Conservation (phyloP, 2,888 invertebrate genomes). For the Agrilus mali region DNA sequence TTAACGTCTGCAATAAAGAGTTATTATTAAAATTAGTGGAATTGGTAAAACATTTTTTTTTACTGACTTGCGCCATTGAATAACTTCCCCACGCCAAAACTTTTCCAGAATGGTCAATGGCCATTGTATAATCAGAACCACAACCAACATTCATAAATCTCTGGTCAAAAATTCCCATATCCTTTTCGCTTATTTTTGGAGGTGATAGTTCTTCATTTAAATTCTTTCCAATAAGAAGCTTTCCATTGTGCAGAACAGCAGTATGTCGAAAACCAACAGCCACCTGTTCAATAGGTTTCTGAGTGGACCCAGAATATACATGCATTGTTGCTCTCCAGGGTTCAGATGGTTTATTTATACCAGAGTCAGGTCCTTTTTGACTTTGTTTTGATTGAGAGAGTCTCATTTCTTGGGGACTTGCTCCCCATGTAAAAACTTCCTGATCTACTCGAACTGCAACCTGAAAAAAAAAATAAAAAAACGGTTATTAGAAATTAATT, state of each 20-base stretch:
- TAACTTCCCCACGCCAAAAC: constrained; percentile 68
- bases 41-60: neutral
- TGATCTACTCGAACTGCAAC: constrained; percentile 53
- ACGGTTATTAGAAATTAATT: neutral
- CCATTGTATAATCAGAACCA: constrained; percentile 68
- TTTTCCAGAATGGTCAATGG: constrained; percentile 50
- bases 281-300: constrained; percentile 19
- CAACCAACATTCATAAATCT: constrained; percentile 43
- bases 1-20: constrained; percentile 33
- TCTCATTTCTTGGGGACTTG: constrained; percentile 61
- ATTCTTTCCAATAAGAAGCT: constrained; percentile 66
- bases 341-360: constrained; percentile 18
- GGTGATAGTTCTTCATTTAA: constrained; percentile 81
- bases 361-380: constrained; percentile 15
- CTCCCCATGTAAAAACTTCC: constrained; percentile 62
- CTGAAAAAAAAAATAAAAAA: constrained; percentile 32
- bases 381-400: constrained; percentile 38
- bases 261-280: constrained; percentile 77
- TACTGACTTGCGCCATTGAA: constrained; percentile 46
- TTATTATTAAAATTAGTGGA: neutral
- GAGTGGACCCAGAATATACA: constrained; percentile 22
- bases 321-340: constrained; percentile 30
- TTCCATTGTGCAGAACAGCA: constrained; percentile 28
- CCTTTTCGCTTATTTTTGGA: constrained; percentile 38
- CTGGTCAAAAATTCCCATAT: constrained; percentile 24